Evolutionary conservation across 2,888 invertebrate genomes (phyloP).

Genomic region (Gonocerus acuteangulatus): DNA sequence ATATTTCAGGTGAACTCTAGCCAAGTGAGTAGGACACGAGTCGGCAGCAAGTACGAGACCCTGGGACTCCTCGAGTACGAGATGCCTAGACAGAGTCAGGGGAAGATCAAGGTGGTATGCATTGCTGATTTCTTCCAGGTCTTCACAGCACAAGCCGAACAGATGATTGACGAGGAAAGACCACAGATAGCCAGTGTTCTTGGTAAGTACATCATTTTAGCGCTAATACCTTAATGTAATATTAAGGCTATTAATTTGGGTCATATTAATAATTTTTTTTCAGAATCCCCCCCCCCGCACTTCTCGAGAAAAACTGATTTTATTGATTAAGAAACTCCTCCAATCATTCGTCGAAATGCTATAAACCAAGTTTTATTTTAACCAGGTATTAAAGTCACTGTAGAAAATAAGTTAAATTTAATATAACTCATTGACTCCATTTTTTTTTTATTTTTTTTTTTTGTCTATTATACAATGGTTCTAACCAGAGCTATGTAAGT

Average conservation of each 20-base stretch:
- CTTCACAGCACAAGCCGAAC: slow-evolving; percentile 34
- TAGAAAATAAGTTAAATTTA: too few relatives aligned
- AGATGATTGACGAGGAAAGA: slow-evolving; percentile 36
- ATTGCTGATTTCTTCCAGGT: slow-evolving; percentile 36
- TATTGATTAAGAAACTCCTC: too few relatives aligned
- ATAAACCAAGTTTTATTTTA: too few relatives aligned
- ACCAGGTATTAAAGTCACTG: too few relatives aligned
- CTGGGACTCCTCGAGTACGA: slow-evolving; percentile 32
- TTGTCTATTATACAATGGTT: too few relatives aligned
- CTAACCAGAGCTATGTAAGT: too few relatives aligned
- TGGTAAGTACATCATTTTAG: too few relatives aligned
- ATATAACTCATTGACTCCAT: too few relatives aligned
- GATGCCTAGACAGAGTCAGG: slow-evolving; percentile 36
- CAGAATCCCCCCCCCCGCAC: neutral
- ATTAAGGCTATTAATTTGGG: neutral
- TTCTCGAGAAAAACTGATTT: too few relatives aligned
- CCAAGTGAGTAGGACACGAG: slow-evolving; percentile 36
- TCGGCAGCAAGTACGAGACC: slow-evolving; percentile 34
- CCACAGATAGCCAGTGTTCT: slow-evolving; percentile 38
- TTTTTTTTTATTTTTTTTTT: too few relatives aligned
- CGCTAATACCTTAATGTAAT: too few relatives aligned
- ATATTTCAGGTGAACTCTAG: slow-evolving; percentile 44
- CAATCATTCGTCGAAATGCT: too few relatives aligned
- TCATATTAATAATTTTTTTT: neutral
- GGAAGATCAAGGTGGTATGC: slow-evolving; percentile 40